A percentile compares a stretch with the other conserved stretches of the same genome.
These are phyloP conservation scores for Paramuricea clavata DNA, from an alignment of 92 coral and sea anemone species.

Conservation along the genomic window DNA sequence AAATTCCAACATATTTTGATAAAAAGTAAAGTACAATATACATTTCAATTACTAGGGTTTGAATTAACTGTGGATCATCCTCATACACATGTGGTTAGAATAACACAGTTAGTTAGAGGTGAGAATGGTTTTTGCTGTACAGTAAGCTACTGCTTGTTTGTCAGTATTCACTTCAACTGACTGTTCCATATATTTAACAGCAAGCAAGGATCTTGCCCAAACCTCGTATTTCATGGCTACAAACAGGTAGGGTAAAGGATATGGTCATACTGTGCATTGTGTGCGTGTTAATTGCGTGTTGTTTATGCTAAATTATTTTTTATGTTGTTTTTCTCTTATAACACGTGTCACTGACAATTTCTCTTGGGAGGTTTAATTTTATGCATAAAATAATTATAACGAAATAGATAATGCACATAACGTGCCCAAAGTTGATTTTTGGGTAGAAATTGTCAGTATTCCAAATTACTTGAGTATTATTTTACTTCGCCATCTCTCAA, in stretches of 20 bases:
- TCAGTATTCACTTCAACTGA: slow-evolving; percentile 17
- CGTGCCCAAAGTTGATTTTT: no score
- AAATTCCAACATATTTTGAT: neutral
- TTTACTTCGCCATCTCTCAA: no score
- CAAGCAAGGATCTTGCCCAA: slow-evolving; percentile 99
- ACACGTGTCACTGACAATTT: no score
- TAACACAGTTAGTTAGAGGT: slow-evolving; percentile 97
- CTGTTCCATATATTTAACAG: slow-evolving; percentile 61
- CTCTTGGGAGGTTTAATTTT: no score
- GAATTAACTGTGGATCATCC: slow-evolving; percentile 97
- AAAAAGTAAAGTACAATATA: neutral
- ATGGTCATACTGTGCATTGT: no score
- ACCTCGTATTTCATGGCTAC: slow-evolving; percentile 99
- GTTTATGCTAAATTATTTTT: no score
- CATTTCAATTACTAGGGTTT: slow-evolving; percentile 75
- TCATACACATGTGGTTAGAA: slow-evolving; percentile 97
- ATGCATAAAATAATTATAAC: no score
- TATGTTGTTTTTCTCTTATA: no score
- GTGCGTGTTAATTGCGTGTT: no score
- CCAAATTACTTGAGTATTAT: no score
- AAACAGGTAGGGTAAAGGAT: slow-evolving; percentile 79
- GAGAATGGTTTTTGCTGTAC: slow-evolving; percentile 11
- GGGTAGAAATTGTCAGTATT: no score
- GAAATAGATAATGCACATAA: no score
- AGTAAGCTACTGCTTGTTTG: neutral